Evolutionary conservation across 1,140 invertebrate genomes (phyloP), one percentile per base, ranked within the genome.

Genomic region (Nomia melanderi): DNA sequence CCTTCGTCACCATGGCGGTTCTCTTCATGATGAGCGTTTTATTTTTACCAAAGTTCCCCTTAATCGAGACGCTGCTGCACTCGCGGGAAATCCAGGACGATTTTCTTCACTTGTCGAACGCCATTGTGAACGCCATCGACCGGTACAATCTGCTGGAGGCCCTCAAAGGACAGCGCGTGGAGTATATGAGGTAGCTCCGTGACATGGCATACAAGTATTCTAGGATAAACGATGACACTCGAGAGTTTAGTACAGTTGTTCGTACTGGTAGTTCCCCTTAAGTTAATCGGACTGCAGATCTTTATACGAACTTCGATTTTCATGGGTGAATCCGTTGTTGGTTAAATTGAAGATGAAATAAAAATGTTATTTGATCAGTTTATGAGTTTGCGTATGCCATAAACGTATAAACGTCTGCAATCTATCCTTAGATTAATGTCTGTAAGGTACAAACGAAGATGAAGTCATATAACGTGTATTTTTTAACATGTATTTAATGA

Each of bases 1-100:
- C 86, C 5, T 88, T 89, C 50, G 47, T 89, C 9, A 88, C 86
- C 25, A 88, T 88, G 83, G 87, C 88, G 27, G 41, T 88, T 33
- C 27, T 89, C 8, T 89, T 89, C 56, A 88, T 89, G 87, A 78
- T 88, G 57, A 82, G 85, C 57, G 77, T 89, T 11, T 29, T 89
- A 1, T 82, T 88, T 60, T 27, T 89, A 27, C 88, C 88, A 14
- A 81, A 84, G 53, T 23, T 88, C 9, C 62, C 82, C 39, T 79
- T 84, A 17, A 84, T 88, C 12, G 72, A 74, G 11, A 54, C 76
- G 47, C 69, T 79, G 47, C 72, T 82, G 12, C 80, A 78, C n/a
- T 79, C 79, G 23, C 84, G 88, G 23, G 27, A 57, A 7, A 77
- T 77, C 36, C 78, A 88, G 20, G 86, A 88, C 31, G 88, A 89